Conservation (phyloP, 2,797 vertebrate genomes). For the Salarias fasciatus region DNA sequence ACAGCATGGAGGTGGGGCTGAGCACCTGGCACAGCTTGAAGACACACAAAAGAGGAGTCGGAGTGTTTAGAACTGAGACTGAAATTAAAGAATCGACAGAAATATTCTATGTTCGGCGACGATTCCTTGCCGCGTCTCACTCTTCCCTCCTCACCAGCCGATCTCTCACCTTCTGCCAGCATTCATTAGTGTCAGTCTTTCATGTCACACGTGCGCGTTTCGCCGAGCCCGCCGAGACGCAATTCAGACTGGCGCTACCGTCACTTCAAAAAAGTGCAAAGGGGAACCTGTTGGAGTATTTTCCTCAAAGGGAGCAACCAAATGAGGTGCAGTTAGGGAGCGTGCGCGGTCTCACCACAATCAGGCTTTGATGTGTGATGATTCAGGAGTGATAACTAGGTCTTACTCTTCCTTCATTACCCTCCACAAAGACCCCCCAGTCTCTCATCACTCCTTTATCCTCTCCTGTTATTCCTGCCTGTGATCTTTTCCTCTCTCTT, state of each 20-base stretch:
- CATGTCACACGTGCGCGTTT: constrained; percentile 39
- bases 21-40: constrained; percentile 91
- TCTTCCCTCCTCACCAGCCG: background rate
- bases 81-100: too few species aligned
- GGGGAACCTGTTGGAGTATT: constrained; percentile 38
- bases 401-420: constrained; percentile 62
- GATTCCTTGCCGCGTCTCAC: background rate
- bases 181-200: constrained; percentile 31
- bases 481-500: constrained; percentile 49
- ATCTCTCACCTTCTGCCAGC: background rate
- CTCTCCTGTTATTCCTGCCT: constrained; percentile 40
- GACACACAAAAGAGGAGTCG: too few species aligned
- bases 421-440: constrained; percentile 46
- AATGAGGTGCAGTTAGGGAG: constrained; percentile 56
- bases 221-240: constrained; percentile 31
- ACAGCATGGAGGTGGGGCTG: constrained; percentile 91
- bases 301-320: constrained; percentile 47
- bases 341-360: constrained; percentile 39
- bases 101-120: too few species aligned
- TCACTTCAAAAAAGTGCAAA: constrained; percentile 35
- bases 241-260: constrained; percentile 40
- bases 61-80: too few species aligned
- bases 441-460: constrained; percentile 48
- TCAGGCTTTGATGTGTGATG: constrained; percentile 64
- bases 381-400: constrained; percentile 66